Conservation (phyloP, 1,140 invertebrate genomes). For the Lordiphosa collinella region DNA sequence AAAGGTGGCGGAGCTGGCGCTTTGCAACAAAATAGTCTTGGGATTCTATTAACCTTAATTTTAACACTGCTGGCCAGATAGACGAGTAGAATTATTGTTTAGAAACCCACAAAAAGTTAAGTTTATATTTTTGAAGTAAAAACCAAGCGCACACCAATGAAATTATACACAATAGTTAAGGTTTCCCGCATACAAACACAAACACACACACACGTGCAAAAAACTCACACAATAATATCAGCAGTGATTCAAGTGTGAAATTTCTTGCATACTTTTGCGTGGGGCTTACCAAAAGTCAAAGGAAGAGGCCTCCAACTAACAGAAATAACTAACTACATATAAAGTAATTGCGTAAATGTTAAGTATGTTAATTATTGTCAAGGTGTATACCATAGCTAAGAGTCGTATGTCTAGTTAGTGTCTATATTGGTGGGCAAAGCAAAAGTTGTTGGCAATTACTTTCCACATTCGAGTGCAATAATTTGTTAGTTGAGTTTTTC, state of each 20-base stretch:
- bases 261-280: constrained; percentile 36
- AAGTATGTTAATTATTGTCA: constrained; percentile 33
- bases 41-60: constrained; percentile 23
- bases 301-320: constrained; percentile 1
- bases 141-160: constrained; percentile 10
- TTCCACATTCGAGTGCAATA: constrained; percentile 35
- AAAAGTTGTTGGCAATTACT: constrained; percentile 38
- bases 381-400: constrained; percentile 8
- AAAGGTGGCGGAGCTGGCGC: constrained; percentile 28
- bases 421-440: constrained; percentile 40
- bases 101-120: constrained; percentile 26
- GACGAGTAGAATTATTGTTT: constrained; percentile 14
- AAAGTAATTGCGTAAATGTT: constrained; percentile 23
- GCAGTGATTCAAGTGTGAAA: constrained; percentile 15
- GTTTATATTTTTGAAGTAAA: constrained; percentile 33
- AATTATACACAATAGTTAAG: constrained; percentile 38
- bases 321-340: constrained; percentile 5
- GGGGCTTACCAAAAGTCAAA: background rate
- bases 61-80: constrained; percentile 54
- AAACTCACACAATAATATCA: background rate
- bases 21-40: constrained; percentile 3
- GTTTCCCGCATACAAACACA: constrained; percentile 24
- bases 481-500: constrained; percentile 37
- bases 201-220: constrained; percentile 13
- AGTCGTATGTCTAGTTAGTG: constrained; percentile 34